A percentile compares a stretch with the other conserved stretches of the same genome.
phyloP scores from a whole-genome alignment of 2,888 invertebrate species.

The Macrosiphum euphorbiae region DNA sequence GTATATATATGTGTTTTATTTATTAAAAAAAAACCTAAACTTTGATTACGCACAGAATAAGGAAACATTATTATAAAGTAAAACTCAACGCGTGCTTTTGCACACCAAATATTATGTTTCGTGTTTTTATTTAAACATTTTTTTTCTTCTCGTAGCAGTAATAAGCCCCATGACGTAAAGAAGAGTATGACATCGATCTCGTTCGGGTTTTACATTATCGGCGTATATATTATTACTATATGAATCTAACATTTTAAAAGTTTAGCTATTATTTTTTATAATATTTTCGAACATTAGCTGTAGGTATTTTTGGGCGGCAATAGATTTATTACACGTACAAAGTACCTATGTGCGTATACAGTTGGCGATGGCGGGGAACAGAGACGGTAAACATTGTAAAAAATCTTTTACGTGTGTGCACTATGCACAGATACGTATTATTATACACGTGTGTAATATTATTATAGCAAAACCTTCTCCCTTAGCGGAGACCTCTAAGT shows the following conservation, averaged over 20 bases:
- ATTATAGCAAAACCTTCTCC: neutral
- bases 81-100: neutral
- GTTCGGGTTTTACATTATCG: neutral
- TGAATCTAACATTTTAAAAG: neutral
- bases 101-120: neutral
- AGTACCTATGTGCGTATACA: neutral
- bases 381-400: neutral
- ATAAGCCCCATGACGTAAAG: neutral
- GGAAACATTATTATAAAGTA: conserved; percentile 26
- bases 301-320: neutral
- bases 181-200: neutral
- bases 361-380: neutral
- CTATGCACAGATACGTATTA: neutral
- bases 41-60: neutral
- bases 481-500: neutral
- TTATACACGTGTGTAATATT: neutral
- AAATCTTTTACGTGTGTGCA: neutral
- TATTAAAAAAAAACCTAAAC: neutral
- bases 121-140: neutral
- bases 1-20: neutral
- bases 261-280: neutral
- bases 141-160: neutral
- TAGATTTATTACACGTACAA: neutral
- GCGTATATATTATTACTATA: neutral
- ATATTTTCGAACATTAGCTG: neutral